Base-by-base conservation (phyloP, 2,888 invertebrate genomes). In the Conops quadrifasciatus region DNA sequence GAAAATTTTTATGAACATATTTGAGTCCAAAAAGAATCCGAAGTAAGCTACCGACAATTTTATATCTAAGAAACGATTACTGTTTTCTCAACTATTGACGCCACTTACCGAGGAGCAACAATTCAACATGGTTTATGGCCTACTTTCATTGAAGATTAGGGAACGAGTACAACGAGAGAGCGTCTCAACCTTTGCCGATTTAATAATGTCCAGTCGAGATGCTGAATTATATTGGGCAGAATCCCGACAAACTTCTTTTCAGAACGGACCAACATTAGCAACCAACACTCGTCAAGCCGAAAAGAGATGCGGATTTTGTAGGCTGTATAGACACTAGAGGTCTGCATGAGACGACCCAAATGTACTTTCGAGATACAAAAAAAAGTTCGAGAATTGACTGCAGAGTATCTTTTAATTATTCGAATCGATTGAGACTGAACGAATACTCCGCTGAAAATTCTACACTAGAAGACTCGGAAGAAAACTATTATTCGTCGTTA, bases 201-300 rank as follows among this genome's bases (percentile, higher is more conserved):
- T 72, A 2, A 62, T 73, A 24, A 53, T 59, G 24, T 59, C 58
- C 47, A 43, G 67, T 56, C 58, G 71, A 62, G 71, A 73, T 58
- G 74, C 70, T n/a, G 74, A 71, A 19, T 26, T 67, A 56, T 59
- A 65, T 45, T n/a, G 68, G 3, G 9, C 28, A 15, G 71, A 73
- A 62, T 19, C 26, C 0, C 30, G 21, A 11, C 47, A 49, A 3
- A 0, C 11, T 2, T 7, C 13, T 16, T 21, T 19, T 13, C 7
- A 24, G 2, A 16, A 24, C 21, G 53, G 59, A 16, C 36, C n/a
- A 1, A 66, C 56, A 73, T 56, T 16, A n/a, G 13, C 1, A n/a
- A 36, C 9, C 5, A 7, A 36, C 9, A 36, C 9, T 4, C 36
- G 36, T 9, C 36, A 36, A 36, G 36, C 9, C 9, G 5, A 4